Conservation (phyloP, 2,113 vertebrate species). For the Fulica atra region DNA sequence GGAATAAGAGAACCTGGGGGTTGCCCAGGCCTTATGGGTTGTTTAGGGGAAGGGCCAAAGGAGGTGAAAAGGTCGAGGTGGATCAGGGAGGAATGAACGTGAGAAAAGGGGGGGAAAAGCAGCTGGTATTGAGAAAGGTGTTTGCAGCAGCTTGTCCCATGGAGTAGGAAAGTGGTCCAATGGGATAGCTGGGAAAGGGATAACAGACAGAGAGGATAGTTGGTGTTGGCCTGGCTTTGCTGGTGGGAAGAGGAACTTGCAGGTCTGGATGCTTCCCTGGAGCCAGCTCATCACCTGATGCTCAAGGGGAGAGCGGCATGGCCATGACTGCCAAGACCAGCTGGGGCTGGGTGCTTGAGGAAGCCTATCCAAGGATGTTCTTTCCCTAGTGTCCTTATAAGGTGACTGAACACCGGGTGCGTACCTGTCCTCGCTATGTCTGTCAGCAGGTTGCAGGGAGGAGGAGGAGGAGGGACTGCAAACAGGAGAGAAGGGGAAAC, state of each 20-base stretch:
- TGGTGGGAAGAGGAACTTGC: background rate
- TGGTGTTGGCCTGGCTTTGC: background rate
- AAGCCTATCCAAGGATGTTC: background rate
- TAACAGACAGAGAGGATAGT: background rate
- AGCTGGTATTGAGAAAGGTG: background rate
- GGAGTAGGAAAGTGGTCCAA: background rate
- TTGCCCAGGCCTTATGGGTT: background rate
- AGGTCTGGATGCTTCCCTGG: background rate
- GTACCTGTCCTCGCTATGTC: rapidly evolving
- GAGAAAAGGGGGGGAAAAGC: background rate
- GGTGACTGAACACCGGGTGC: no score
- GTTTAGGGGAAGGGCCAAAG: background rate
- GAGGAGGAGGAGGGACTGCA: background rate
- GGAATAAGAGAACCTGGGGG: background rate
- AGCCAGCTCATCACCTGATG: background rate
- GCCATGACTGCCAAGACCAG: background rate
- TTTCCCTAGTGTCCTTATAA: background rate
- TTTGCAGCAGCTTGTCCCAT: background rate
- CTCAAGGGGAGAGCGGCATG: background rate
- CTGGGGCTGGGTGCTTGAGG: background rate
- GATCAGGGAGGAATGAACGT: background rate
- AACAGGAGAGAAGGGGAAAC: background rate
- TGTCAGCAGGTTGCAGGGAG: background rate
- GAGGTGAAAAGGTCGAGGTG: background rate
- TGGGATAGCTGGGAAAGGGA: background rate